Evolutionary conservation across 2,888 invertebrate genomes (phyloP).

Genomic region (Cephalotes varians): DNA sequence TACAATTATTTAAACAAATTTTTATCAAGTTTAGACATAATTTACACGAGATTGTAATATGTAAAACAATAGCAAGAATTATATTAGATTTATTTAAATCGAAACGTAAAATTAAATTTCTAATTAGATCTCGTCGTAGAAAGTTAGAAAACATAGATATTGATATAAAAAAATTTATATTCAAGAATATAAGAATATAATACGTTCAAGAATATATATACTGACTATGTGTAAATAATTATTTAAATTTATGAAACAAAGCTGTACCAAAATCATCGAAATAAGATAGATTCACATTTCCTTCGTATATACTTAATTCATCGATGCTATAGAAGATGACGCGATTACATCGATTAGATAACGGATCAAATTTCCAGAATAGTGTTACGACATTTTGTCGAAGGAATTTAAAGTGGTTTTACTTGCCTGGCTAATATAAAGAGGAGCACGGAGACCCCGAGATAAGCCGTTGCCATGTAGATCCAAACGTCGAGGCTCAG

Average conservation of each 20-base stretch:
- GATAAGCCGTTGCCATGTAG: constrained; percentile 89
- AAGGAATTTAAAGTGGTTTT: constrained; percentile 55
- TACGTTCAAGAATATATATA: too few relatives aligned
- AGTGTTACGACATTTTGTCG: constrained; percentile 56
- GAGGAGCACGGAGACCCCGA: constrained; percentile 89
- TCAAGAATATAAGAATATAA: too few relatives aligned
- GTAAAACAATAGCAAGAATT: background rate
- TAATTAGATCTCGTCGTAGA: background rate
- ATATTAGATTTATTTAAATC: background rate
- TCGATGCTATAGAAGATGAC: background rate
- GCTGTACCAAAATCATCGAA: background rate
- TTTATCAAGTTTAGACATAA: background rate
- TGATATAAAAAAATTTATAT: background rate
- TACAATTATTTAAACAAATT: background rate
- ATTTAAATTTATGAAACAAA: background rate
- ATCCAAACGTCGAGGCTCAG: constrained; percentile 89
- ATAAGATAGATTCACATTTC: background rate
- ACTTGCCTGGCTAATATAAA: constrained; percentile 88
- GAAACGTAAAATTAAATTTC: background rate
- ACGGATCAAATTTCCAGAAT: constrained; percentile 36
- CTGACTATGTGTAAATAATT: too few relatives aligned
- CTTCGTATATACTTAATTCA: constrained; percentile 18
- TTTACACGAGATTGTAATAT: background rate
- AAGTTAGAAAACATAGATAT: background rate
- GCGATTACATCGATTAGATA: constrained; percentile 30